Base-by-base conservation (phyloP, 2,888 invertebrate species). In the Chaetoderma sp. region DNA sequence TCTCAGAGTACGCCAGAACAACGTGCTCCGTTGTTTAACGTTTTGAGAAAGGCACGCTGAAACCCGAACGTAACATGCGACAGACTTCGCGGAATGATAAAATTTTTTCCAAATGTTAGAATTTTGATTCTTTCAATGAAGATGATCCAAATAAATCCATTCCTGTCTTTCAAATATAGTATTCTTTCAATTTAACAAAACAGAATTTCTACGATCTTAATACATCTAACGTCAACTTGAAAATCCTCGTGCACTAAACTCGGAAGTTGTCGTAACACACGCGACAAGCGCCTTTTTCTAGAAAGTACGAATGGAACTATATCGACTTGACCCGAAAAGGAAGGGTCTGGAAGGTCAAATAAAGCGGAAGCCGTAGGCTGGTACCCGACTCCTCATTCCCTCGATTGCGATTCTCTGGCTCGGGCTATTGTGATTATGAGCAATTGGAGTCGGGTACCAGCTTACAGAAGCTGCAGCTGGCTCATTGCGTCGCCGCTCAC, bases 201-300 rank as follows among this genome's bases (percentile, higher is more conserved):
- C 28, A 27, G 49, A 49, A 49, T 25, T 49, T 49, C 25, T 25
- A 25, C 45, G 23, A 18, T 23, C 25, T 45, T 45, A 25, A 25
- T 10, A 18, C 8, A 23, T 16, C 28, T 49, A 27, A 16, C 28
- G 16, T 21, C n/a, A 13, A 16, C 28, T 28, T 16, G 36, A 54
- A 18, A 54, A 10, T 54, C 23, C 32, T 54, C 33, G 36, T 5
- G 36, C 54, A 54, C 32, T 33, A 33, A 33, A 54, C 36, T 54
- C 36, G 1, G 54, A 36, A 8, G 54, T 54, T 33, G 54, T 36
- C 54, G 36, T 54, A n/a, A 33, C 33, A 25, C 18, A 54, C n/a
- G 16, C 18, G 30, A 33, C 33, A 33, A 33, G 21, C 16, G 16
- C 3, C 25, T 54, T 32, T 18, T 16, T 10, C 8, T 32, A 16